A percentile compares a stretch with the other conserved stretches of the same genome.
Conservation (phyloP, 2,797 vertebrate genomes). For the Sebastes oblongus region DNA sequence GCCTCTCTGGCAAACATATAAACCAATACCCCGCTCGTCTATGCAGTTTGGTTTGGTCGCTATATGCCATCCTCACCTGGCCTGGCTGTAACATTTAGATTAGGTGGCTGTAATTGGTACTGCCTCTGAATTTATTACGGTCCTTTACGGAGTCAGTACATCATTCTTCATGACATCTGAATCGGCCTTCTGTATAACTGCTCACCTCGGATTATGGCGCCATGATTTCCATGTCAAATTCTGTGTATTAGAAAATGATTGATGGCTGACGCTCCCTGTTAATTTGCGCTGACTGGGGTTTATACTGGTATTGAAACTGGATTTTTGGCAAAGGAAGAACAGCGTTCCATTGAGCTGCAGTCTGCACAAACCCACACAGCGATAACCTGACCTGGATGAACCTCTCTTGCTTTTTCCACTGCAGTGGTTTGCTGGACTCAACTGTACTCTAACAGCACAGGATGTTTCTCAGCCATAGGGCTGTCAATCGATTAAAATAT, state of each 20-base stretch:
- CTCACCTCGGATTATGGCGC: not conserved
- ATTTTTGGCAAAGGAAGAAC: conserved; percentile 1
- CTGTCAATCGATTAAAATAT: too few relatives aligned
- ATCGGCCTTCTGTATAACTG: not conserved
- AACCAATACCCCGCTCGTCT: not conserved
- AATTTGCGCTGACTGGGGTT: conserved; percentile 7
- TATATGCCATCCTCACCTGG: conserved; percentile 29
- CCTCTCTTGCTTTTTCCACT: not conserved
- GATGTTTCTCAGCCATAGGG: not conserved
- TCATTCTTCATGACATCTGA: conserved; percentile 32
- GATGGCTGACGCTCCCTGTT: conserved; percentile 1
- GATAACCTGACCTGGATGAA: not conserved
- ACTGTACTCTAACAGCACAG: not conserved
- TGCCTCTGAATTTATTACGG: conserved; percentile 9
- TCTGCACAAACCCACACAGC: not conserved
- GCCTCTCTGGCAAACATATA: not conserved
- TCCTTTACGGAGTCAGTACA: not conserved
- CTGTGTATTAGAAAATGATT: conserved; percentile 21
- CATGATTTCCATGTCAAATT: conserved; percentile 6
- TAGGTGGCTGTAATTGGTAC: conserved; percentile 33
- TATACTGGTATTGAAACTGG: not conserved
- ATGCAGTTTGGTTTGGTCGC: not conserved
- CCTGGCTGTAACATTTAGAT: conserved; percentile 56
- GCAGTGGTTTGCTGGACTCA: not conserved
- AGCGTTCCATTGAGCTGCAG: not conserved